A percentile compares a stretch with the other conserved stretches of the same genome.
Conservation (phyloP, 2,113 vertebrate genomes). For the Microcebus griseorufus region DNA sequence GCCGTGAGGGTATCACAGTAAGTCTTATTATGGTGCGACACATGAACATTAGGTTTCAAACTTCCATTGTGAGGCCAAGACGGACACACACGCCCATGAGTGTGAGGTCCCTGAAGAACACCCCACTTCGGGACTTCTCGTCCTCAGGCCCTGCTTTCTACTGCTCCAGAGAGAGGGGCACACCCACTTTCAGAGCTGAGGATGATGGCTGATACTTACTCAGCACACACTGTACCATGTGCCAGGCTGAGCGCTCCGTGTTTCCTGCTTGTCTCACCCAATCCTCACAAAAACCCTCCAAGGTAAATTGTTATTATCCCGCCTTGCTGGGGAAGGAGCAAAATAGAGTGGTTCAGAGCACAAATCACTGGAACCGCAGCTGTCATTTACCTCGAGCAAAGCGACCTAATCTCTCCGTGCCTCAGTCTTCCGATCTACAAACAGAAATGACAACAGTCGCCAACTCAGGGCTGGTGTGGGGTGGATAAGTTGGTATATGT, state of each 20-base stretch:
- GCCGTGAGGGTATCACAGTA: not conserved
- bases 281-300: not conserved
- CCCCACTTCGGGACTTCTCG: too few relatives aligned
- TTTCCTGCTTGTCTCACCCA: not conserved
- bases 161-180: not conserved
- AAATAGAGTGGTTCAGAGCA: not conserved
- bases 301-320: not conserved
- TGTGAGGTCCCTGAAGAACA: not conserved
- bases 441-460: not conserved
- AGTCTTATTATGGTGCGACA: not conserved
- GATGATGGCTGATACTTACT: not conserved
- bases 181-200: not conserved
- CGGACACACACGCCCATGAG: fast-evolving
- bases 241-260: not conserved
- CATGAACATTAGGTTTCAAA: not conserved
- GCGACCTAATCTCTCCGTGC: not conserved
- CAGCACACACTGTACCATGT: not conserved
- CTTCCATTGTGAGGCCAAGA: not conserved
- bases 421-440: not conserved
- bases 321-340: not conserved
- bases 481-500: too few relatives aligned
- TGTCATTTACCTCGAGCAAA: not conserved
- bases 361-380: not conserved
- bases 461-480: not conserved
- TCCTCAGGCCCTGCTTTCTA: not conserved